Evolutionary conservation across 2,113 vertebrate species (phyloP).

Genomic region (Equus przewalskii): DNA sequence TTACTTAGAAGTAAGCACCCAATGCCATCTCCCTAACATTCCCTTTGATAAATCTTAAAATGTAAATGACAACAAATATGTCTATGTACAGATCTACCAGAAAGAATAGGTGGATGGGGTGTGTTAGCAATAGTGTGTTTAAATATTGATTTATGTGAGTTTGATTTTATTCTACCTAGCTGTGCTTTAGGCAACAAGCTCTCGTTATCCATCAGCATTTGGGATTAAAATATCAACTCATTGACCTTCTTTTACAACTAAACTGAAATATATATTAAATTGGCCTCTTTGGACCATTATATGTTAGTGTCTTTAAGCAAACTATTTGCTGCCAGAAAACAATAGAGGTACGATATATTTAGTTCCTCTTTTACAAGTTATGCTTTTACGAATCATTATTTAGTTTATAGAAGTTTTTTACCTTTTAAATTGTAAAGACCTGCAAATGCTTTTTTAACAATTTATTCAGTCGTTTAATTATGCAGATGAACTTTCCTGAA

Average conservation of each 20-base stretch:
- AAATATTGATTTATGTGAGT: background rate
- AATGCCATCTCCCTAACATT: background rate
- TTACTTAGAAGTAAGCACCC: background rate
- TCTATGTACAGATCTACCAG: background rate
- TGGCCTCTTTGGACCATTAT: background rate
- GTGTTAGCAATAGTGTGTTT: background rate
- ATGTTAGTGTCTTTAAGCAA: background rate
- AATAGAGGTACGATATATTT: background rate
- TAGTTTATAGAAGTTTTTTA: background rate
- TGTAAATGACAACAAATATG: background rate
- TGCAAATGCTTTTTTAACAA: background rate
- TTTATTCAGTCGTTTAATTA: background rate
- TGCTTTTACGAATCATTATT: background rate
- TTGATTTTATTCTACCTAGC: background rate
- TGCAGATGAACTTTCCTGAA: background rate
- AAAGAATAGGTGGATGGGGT: background rate
- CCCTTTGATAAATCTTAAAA: background rate
- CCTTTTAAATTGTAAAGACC: background rate
- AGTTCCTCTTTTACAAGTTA: background rate
- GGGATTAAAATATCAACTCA: background rate
- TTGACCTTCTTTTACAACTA: background rate
- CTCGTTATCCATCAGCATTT: background rate
- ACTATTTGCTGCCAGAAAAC: background rate
- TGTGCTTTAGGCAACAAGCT: background rate
- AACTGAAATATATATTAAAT: background rate